These are phyloP conservation scores for Phalloptychus januarius DNA, from an alignment of 2,797 vertebrate species.

Conservation along the genomic window DNA sequence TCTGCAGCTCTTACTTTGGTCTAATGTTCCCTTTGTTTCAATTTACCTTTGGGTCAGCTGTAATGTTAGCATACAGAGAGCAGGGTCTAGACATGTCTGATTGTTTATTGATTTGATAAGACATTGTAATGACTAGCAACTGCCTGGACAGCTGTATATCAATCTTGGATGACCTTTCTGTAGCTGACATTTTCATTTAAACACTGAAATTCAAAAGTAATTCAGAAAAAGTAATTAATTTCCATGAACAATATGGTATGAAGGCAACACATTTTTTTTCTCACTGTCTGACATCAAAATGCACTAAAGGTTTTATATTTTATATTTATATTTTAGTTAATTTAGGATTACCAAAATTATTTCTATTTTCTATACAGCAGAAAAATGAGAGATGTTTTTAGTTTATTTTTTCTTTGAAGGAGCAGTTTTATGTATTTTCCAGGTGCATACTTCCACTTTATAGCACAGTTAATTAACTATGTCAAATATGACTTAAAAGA, in stretches of 20 bases:
- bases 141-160: slow-evolving; percentile 4
- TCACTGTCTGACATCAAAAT: neutral
- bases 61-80: neutral
- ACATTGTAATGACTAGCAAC: neutral
- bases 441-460: no score
- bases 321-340: neutral
- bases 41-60: neutral
- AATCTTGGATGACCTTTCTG: neutral
- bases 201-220: neutral
- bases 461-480: no score
- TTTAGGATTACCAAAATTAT: neutral
- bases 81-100: neutral
- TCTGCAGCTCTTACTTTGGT: neutral
- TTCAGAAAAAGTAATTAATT: neutral
- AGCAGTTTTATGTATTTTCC: no score
- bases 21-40: neutral
- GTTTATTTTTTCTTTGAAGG: neutral
- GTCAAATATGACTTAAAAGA: no score
- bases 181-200: neutral
- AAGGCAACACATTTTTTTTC: neutral
- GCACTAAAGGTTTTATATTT: neutral
- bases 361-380: neutral
- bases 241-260: neutral
- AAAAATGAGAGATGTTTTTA: neutral
- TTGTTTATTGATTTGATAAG: slow-evolving; percentile 16